Evolutionary conservation across 2,888 invertebrate genomes (phyloP).

Genomic region (Euzophera pinguis): DNA sequence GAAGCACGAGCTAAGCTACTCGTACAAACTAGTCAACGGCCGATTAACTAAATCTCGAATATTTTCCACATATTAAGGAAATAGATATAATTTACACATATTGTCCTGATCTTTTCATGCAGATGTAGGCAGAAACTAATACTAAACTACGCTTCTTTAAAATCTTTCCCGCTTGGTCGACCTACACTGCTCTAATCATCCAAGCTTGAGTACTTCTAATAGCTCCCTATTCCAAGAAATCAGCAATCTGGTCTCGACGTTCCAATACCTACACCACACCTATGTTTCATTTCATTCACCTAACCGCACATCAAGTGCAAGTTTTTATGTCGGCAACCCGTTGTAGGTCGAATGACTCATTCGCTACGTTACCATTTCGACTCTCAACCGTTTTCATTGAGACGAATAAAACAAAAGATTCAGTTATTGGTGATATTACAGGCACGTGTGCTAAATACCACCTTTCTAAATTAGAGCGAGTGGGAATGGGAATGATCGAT

Average conservation of each 20-base stretch:
- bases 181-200: too few relatives aligned
- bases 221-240: neutral
- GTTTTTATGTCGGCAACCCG: neutral
- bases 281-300: neutral
- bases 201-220: too few relatives aligned
- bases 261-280: neutral
- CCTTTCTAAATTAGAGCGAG: conserved; percentile 11
- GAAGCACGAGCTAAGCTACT: too few relatives aligned
- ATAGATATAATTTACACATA: too few relatives aligned
- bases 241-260: neutral
- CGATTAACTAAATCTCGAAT: too few relatives aligned
- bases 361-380: conserved; percentile 2
- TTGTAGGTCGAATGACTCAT: conserved; percentile 2
- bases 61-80: too few relatives aligned
- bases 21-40: too few relatives aligned
- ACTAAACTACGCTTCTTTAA: too few relatives aligned
- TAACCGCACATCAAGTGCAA: conserved; percentile 2
- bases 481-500: conserved; percentile 4
- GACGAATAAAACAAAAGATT: conserved; percentile 8
- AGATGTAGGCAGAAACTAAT: too few relatives aligned
- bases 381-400: conserved; percentile 1
- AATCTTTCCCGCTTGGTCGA: too few relatives aligned
- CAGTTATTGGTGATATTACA: neutral
- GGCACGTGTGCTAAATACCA: conserved; percentile 3
- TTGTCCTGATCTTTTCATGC: too few relatives aligned